phyloP scores from a whole-genome alignment of 2,113 vertebrate species.

The Myiozetetes cayanensis region DNA sequence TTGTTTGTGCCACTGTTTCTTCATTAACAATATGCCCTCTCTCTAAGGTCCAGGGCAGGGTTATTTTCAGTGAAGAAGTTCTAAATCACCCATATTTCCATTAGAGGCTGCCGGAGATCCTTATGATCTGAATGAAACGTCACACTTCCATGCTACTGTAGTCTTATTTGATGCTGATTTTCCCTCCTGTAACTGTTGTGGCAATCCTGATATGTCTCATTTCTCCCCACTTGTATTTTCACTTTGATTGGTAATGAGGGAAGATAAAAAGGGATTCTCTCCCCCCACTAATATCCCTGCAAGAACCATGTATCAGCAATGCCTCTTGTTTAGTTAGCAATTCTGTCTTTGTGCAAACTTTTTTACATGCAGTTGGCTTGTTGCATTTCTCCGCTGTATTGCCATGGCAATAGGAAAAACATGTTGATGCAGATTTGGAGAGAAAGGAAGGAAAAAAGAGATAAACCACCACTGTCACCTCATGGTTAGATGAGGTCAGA shows the following conservation, averaged over 20 bases:
- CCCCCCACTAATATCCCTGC: neutral
- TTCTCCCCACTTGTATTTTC: conserved; percentile 36
- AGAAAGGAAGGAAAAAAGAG: neutral
- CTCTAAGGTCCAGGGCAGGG: neutral
- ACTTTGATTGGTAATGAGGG: conserved; percentile 64
- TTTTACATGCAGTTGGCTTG: neutral
- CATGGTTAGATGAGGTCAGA: conserved; percentile 12
- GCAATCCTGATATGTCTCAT: conserved; percentile 64
- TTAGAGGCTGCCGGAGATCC: neutral
- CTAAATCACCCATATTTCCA: neutral
- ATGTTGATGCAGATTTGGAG: conserved; percentile 37
- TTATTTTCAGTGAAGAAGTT: neutral
- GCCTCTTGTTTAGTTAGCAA: conserved; percentile 18
- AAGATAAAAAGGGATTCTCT: neutral
- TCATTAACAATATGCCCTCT: neutral
- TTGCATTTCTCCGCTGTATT: conserved; percentile 29
- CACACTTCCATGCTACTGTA: neutral
- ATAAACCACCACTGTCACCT: neutral
- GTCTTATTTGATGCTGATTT: conserved; percentile 62
- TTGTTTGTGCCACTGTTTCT: neutral
- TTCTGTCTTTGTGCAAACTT: conserved; percentile 50
- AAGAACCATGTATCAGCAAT: neutral
- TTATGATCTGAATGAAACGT: accelerated
- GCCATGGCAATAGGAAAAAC: conserved; percentile 67
- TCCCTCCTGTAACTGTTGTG: conserved; percentile 17